These are phyloP conservation scores for Leptobrachium leishanense DNA, from an alignment of 2,113 vertebrate species.

Conservation along the genomic window DNA sequence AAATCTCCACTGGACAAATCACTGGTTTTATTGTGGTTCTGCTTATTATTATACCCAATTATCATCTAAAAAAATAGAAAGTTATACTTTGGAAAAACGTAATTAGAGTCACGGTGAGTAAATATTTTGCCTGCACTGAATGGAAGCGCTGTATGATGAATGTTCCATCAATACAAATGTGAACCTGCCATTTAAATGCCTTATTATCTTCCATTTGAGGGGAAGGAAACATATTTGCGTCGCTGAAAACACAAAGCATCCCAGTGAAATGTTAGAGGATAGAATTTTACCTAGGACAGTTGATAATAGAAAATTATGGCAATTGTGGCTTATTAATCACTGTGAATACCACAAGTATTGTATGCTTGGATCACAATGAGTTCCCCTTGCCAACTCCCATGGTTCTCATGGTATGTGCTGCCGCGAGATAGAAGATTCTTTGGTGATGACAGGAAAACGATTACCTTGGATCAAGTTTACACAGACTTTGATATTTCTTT, in stretches of 20 bases:
- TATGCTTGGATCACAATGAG: too few relatives aligned
- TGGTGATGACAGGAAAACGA: too few relatives aligned
- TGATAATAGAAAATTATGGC: too few relatives aligned
- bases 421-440: too few relatives aligned
- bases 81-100: conserved; percentile 22
- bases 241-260: background rate
- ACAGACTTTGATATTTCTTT: too few relatives aligned
- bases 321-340: too few relatives aligned
- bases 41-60: conserved; percentile 39
- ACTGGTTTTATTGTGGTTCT: conserved; percentile 32
- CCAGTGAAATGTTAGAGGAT: too few relatives aligned
- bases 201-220: background rate
- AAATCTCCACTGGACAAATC: conserved; percentile 46
- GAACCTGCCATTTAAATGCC: conserved; percentile 6
- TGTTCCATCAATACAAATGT: conserved; percentile 9
- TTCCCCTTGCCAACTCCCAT: too few relatives aligned
- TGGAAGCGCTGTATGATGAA: background rate
- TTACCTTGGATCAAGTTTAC: too few relatives aligned
- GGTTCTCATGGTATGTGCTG: too few relatives aligned
- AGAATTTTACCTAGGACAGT: too few relatives aligned
- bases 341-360: too few relatives aligned
- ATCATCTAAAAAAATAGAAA: conserved; percentile 35
- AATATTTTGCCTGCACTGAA: conserved; percentile 18
- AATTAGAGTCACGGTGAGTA: conserved; percentile 38
- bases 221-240: background rate